These are phyloP conservation scores for Cetonia aurata DNA, from an alignment of 2,888 invertebrate genomes.

Conservation along the genomic window DNA sequence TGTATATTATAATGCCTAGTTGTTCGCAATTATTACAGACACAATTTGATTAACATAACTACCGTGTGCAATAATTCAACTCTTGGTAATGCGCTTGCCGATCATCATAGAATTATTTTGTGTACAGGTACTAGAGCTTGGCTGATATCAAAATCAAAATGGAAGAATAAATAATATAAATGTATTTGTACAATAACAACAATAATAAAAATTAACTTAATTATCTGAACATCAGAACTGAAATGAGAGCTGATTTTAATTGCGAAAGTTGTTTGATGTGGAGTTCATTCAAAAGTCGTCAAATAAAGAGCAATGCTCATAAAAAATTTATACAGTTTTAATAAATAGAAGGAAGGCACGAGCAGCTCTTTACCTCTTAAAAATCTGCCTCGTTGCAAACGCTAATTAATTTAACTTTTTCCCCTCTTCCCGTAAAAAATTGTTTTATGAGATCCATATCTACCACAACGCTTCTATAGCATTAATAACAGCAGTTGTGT, in stretches of 20 bases:
- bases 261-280: no score
- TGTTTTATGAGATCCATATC: conserved; percentile 20
- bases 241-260: no score
- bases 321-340: conserved; percentile 8
- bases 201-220: no score
- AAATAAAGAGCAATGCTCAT: background rate
- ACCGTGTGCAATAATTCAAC: conserved; percentile 1
- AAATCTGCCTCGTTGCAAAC: background rate
- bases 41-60: conserved; percentile 2
- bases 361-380: background rate
- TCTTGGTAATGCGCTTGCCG: no score
- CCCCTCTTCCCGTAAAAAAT: conserved; percentile 11
- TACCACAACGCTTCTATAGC: conserved; percentile 6
- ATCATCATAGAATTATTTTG: no score
- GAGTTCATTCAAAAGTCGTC: background rate
- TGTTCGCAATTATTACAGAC: conserved; percentile 1
- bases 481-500: conserved; percentile 33
- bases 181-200: no score
- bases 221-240: no score
- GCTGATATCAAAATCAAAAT: no score
- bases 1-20: background rate
- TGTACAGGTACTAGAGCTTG: no score
- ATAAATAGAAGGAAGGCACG: conserved; percentile 15
- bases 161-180: no score
- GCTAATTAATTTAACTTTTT: conserved; percentile 24